A percentile compares a stretch with the other conserved stretches of the same genome.
Conservation (phyloP, 2,888 invertebrate species). For the Cantharis nigra region DNA sequence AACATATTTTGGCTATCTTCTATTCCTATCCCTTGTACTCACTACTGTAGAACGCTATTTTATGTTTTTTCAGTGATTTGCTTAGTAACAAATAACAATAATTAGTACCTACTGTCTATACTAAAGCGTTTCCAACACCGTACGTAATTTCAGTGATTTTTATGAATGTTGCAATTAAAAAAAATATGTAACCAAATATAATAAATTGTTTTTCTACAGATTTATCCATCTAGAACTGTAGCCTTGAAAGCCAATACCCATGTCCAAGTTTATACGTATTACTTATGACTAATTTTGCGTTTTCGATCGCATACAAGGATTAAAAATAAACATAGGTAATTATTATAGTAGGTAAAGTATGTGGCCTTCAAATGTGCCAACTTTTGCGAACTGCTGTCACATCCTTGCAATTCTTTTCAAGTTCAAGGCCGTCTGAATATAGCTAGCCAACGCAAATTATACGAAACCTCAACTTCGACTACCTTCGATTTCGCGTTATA, state of each 20-base stretch:
- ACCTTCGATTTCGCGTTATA: constrained; percentile 21
- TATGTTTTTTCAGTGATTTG: not conserved
- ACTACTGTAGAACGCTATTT: not conserved
- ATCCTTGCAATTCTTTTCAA: constrained; percentile 33
- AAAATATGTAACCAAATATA: not conserved
- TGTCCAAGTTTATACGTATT: constrained; percentile 23
- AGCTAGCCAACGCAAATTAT: constrained; percentile 16
- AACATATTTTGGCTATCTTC: not conserved
- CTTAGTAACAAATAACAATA: not conserved
- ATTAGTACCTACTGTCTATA: not conserved
- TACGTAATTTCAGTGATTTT: not conserved
- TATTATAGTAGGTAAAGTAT: not conserved
- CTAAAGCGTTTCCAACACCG: not conserved
- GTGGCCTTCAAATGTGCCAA: constrained; percentile 5
- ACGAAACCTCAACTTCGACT: constrained; percentile 27
- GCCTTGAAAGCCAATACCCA: constrained; percentile 27
- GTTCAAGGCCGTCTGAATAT: constrained; percentile 41
- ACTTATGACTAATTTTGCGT: constrained; percentile 21
- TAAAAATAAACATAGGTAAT: constrained; percentile 8
- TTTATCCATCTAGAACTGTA: not conserved
- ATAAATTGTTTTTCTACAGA: not conserved
- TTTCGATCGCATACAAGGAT: constrained; percentile 17
- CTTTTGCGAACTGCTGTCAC: constrained; percentile 23
- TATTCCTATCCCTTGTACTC: not conserved
- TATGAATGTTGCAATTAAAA: not conserved